phyloP scores from a whole-genome alignment of 2,888 invertebrate genomes.

The Notodonta dromedarius region DNA sequence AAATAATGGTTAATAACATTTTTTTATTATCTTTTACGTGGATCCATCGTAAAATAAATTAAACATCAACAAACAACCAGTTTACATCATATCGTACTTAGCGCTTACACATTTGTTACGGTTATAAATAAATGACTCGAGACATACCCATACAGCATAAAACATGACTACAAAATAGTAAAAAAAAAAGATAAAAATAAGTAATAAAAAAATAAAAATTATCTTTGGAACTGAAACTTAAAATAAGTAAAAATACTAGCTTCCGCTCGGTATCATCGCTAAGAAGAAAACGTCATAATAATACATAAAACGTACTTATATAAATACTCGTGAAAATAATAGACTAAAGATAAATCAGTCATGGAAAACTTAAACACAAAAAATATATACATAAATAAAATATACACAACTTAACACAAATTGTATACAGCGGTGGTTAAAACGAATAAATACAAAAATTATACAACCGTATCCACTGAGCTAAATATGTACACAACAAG shows the following conservation, averaged over 20 bases:
- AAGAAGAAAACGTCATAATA: slow-evolving; percentile 26
- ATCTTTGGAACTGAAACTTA: slow-evolving; percentile 71
- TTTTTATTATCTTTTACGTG: slow-evolving; percentile 60
- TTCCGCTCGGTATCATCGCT: slow-evolving; percentile 15
- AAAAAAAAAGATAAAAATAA: slow-evolving; percentile 46
- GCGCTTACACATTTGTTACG: slow-evolving; percentile 40
- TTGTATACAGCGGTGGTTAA: slow-evolving; percentile 39
- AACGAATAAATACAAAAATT: neutral
- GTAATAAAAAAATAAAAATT: slow-evolving; percentile 41
- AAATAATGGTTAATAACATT: slow-evolving; percentile 25
- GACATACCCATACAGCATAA: slow-evolving; percentile 56
- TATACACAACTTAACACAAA: slow-evolving; percentile 44
- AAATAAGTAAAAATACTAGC: slow-evolving; percentile 35
- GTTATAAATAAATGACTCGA: slow-evolving; percentile 67
- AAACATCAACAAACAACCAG: slow-evolving; percentile 43
- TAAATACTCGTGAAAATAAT: slow-evolving; percentile 37
- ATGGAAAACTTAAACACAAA: slow-evolving; percentile 40
- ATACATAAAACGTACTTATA: slow-evolving; percentile 33
- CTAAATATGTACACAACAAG: slow-evolving; percentile 26
- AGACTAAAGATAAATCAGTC: slow-evolving; percentile 53
- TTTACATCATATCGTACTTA: slow-evolving; percentile 32
- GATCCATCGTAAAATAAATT: slow-evolving; percentile 65
- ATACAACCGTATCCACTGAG: slow-evolving; percentile 7
- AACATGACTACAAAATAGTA: slow-evolving; percentile 42
- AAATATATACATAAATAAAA: slow-evolving; percentile 42